phyloP scores from a whole-genome alignment of 1,140 invertebrate genomes.

The Ceratina calcarata region DNA sequence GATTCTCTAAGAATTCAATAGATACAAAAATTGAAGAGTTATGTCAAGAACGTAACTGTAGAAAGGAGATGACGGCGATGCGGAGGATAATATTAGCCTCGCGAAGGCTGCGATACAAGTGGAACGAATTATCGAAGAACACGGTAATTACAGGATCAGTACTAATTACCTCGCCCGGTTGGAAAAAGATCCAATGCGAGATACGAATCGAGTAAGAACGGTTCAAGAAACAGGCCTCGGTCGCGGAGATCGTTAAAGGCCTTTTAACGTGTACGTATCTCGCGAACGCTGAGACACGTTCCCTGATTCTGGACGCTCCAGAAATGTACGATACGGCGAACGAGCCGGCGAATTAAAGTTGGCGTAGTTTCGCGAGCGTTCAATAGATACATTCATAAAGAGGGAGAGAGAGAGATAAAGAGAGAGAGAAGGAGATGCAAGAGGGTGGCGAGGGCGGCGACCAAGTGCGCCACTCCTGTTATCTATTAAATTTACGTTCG shows the following conservation, averaged over 20 bases:
- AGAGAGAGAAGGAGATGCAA: neutral
- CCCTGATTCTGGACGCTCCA: too few species aligned
- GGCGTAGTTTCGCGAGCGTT: conserved; percentile 24
- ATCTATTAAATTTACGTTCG: conserved; percentile 48
- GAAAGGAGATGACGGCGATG: neutral
- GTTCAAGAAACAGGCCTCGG: neutral
- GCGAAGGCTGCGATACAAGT: neutral
- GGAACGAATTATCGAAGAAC: neutral
- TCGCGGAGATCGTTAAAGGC: conserved; percentile 14
- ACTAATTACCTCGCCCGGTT: conserved; percentile 10
- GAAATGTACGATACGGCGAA: neutral
- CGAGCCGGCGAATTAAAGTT: conserved; percentile 7
- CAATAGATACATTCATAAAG: conserved; percentile 11
- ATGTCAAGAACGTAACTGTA: neutral
- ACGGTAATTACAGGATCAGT: conserved; percentile 6
- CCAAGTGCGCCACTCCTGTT: neutral
- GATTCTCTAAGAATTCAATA: too few species aligned
- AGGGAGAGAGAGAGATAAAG: too few species aligned
- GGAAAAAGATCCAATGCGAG: neutral
- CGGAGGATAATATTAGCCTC: neutral
- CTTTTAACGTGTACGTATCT: conserved; percentile 15
- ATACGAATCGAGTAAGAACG: neutral
- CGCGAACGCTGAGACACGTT: neutral
- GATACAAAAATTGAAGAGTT: neutral
- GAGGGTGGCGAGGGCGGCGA: too few species aligned